Conservation (phyloP, 2,888 invertebrate species). For the Branchellion lobata region DNA sequence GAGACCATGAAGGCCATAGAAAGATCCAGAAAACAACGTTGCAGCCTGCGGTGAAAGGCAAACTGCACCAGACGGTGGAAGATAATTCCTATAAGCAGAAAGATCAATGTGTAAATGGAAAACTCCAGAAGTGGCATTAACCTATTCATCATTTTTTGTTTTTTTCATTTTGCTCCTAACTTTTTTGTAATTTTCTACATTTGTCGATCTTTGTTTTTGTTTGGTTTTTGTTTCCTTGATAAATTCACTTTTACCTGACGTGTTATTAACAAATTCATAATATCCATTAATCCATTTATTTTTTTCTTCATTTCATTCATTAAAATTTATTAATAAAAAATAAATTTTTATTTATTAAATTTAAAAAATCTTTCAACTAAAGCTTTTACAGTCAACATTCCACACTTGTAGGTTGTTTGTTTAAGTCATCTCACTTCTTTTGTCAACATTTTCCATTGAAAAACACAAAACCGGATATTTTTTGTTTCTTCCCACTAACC, state of each 20-base stretch:
- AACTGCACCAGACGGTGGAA: background rate
- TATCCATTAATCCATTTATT: no score
- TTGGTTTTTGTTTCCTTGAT: background rate
- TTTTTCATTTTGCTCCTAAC: background rate
- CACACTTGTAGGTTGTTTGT: no score
- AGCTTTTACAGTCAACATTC: no score
- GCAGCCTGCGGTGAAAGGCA: background rate
- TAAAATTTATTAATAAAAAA: no score
- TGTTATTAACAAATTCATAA: no score
- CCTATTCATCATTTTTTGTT: background rate
- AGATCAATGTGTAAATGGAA: background rate
- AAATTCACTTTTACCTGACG: background rate
- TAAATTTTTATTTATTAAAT: no score
- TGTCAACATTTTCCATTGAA: no score
- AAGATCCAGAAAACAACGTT: background rate
- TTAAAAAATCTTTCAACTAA: no score
- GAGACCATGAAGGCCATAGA: constrained; percentile 11
- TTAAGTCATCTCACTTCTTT: no score
- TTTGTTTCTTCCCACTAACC: no score
- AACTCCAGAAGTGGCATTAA: background rate
- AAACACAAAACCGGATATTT: no score
- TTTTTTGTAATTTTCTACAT: background rate
- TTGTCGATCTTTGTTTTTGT: background rate
- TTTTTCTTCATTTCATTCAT: no score
- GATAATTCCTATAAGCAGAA: background rate